phyloP scores from a whole-genome alignment of 2,113 vertebrate species.

The Colossoma macropomum region DNA sequence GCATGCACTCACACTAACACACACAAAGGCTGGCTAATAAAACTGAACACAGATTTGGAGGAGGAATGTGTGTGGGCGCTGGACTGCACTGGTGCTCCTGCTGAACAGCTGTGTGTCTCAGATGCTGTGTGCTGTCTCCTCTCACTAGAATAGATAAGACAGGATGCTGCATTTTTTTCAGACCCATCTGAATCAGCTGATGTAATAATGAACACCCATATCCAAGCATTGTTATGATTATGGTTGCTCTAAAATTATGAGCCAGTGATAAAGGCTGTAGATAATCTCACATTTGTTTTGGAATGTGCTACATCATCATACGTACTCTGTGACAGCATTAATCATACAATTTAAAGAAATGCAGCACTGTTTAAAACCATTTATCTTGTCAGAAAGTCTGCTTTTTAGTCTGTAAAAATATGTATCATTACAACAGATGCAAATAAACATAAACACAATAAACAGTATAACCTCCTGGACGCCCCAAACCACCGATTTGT shows the following conservation, averaged over 20 bases:
- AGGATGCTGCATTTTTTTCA: background rate
- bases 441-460: too few species aligned
- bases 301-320: background rate
- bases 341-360: too few species aligned
- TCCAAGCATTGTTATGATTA: background rate
- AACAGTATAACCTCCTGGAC: too few species aligned
- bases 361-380: too few species aligned
- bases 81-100: background rate
- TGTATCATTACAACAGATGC: too few species aligned
- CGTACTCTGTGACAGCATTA: too few species aligned
- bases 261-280: too few species aligned
- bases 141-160: slow-evolving; percentile 3
- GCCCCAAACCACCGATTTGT: too few species aligned
- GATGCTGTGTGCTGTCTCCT: slow-evolving; percentile 7
- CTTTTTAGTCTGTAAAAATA: too few species aligned
- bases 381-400: too few species aligned
- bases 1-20: background rate
- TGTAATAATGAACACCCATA: background rate
- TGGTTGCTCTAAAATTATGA: background rate
- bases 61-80: slow-evolving; percentile 5
- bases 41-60: slow-evolving; percentile 25
- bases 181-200: background rate
- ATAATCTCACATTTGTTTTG: too few species aligned
- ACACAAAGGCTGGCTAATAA: slow-evolving; percentile 15
- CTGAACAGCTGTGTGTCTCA: slow-evolving; percentile 37